These are phyloP conservation scores for Pollenia labialis DNA, from an alignment of 2,888 invertebrate species.

Conservation along the genomic window DNA sequence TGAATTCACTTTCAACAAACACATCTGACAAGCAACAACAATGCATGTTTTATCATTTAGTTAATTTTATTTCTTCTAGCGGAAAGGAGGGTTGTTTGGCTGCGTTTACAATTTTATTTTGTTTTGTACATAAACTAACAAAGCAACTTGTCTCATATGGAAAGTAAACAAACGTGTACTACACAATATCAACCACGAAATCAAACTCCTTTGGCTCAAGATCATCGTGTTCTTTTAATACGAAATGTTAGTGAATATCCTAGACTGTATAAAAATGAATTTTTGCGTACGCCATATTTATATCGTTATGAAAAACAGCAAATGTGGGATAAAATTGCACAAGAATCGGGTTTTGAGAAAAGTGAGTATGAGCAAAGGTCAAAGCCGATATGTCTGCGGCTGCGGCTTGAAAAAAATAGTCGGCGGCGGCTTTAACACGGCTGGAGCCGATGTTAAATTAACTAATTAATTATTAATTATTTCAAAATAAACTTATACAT, in stretches of 20 bases:
- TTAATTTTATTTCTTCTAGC: slow-evolving; percentile 19
- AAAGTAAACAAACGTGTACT: slow-evolving; percentile 15
- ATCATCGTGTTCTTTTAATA: slow-evolving; percentile 55
- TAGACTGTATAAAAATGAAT: slow-evolving; percentile 58
- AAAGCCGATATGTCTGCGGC: background rate
- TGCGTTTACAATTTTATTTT: background rate
- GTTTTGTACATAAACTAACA: background rate
- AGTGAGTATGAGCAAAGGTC: slow-evolving; percentile 58
- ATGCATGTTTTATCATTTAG: slow-evolving; percentile 9
- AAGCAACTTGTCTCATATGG: slow-evolving; percentile 6
- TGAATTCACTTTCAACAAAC: slow-evolving; percentile 34
- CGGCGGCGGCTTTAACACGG: too few species aligned
- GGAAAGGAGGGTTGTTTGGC: slow-evolving; percentile 12
- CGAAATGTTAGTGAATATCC: slow-evolving; percentile 48
- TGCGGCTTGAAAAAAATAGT: too few species aligned
- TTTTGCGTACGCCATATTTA: slow-evolving; percentile 57
- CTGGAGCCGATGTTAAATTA: too few species aligned
- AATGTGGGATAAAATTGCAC: slow-evolving; percentile 71
- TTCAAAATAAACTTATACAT: too few species aligned
- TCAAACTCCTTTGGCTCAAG: slow-evolving; percentile 9
- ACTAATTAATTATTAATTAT: too few species aligned
- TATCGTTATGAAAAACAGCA: slow-evolving; percentile 63
- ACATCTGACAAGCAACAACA: background rate
- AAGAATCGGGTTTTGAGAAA: slow-evolving; percentile 60
- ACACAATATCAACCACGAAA: slow-evolving; percentile 32